Evolutionary conservation across 2,113 vertebrate species (phyloP).

Genomic region (Gnathochromis pfefferi): DNA sequence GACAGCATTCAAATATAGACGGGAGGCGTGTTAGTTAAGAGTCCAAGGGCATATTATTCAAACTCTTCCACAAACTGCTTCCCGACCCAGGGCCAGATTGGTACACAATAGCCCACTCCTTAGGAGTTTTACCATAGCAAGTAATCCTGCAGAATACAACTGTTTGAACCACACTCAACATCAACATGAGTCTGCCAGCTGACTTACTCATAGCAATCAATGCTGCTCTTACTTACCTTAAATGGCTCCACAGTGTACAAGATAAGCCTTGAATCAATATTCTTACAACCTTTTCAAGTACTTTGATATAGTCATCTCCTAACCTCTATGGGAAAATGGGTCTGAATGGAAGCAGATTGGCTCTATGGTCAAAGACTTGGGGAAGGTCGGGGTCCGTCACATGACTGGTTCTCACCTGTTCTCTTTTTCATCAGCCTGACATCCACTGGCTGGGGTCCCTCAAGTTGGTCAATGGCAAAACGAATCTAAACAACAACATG

Average conservation of each 20-base stretch:
- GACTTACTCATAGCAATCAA: neutral
- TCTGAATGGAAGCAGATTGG: conserved; percentile 84
- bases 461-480: conserved; percentile 87
- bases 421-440: conserved; percentile 98
- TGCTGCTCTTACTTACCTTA: conserved; percentile 53
- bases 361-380: conserved; percentile 74
- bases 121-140: conserved; percentile 95
- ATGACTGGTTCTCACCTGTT: conserved; percentile 88
- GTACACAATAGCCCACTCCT: conserved; percentile 82
- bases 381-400: conserved; percentile 50
- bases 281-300: neutral
- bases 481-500: conserved; percentile 77
- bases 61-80: conserved; percentile 98
- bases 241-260: conserved; percentile 7
- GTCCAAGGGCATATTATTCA: conserved; percentile 98
- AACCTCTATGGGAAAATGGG: conserved; percentile 92
- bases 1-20: conserved; percentile 99
- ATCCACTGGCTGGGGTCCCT: conserved; percentile 95
- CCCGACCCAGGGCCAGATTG: conserved; percentile 89
- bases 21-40: conserved; percentile 99
- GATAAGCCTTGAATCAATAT: conserved; percentile 7
- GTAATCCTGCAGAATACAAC: conserved; percentile 75
- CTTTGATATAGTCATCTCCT: conserved; percentile 61
- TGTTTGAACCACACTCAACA: conserved; percentile 23
- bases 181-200: conserved; percentile 13